phyloP scores from a whole-genome alignment of 2,113 vertebrate species.

The Ptilorrhoa leucosticta region DNA sequence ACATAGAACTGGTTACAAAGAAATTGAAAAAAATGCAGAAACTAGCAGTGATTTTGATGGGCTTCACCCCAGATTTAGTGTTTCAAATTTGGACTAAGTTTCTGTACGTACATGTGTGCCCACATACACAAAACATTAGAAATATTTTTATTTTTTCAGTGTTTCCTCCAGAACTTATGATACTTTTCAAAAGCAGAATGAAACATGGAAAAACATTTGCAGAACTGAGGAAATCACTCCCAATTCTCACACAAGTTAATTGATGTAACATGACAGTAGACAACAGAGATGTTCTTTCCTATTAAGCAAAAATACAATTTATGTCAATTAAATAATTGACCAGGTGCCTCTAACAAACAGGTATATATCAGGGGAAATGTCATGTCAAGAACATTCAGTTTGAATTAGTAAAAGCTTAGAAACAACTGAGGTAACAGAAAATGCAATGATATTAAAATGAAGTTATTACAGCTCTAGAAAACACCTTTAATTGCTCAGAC shows the following conservation, averaged over 20 bases:
- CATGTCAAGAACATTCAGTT: neutral
- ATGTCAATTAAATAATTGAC: conserved; percentile 22
- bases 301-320: neutral
- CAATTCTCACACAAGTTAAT: neutral
- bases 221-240: neutral
- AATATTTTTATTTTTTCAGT: neutral
- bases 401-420: neutral
- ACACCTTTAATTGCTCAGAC: neutral
- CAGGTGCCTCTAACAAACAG: neutral
- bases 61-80: neutral
- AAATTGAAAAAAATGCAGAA: neutral
- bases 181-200: neutral
- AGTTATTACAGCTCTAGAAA: neutral
- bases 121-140: neutral
- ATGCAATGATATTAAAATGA: neutral
- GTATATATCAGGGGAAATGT: neutral
- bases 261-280: neutral
- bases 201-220: neutral
- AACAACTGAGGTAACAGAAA: neutral
- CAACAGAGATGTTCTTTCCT: neutral
- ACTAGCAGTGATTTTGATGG: neutral
- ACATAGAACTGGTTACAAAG: neutral
- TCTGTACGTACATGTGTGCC: neutral
- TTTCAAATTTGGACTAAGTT: neutral
- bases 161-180: neutral